Percentiles rank a stretch among this genome's conserved stretches.
phyloP scores from a whole-genome alignment of 2,797 vertebrate genomes.

The Neosilurus hyrtlii region DNA sequence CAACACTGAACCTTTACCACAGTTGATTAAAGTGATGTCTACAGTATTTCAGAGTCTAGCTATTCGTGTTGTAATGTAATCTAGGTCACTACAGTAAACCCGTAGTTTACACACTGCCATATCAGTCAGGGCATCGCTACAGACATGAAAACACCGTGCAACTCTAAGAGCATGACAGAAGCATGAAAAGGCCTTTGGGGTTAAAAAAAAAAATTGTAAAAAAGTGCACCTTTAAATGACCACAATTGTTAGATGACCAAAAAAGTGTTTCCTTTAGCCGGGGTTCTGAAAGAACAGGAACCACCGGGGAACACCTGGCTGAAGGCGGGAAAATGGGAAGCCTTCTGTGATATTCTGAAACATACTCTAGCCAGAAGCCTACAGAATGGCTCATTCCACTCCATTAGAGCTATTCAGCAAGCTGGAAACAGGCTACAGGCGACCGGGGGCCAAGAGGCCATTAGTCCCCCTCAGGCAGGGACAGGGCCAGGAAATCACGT shows the following conservation, averaged over 20 bases:
- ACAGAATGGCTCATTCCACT: conserved; percentile 52
- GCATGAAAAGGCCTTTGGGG: background rate
- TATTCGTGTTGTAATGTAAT: background rate
- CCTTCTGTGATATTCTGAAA: conserved; percentile 16
- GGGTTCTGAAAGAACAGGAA: conserved; percentile 45
- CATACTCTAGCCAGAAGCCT: conserved; percentile 35
- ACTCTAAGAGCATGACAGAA: background rate
- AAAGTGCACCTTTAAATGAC: background rate
- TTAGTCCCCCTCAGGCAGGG: conserved; percentile 48
- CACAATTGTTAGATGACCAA: background rate
- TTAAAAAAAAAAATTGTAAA: background rate
- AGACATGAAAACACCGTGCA: background rate
- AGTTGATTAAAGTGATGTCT: background rate
- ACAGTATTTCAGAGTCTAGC: background rate
- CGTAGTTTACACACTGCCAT: background rate
- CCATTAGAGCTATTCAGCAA: conserved; percentile 54
- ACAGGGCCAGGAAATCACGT: conserved; percentile 76
- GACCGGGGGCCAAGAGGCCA: conserved; percentile 56
- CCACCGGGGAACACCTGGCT: conserved; percentile 51
- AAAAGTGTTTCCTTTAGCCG: conserved; percentile 41
- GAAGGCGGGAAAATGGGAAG: conserved; percentile 22
- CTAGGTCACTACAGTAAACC: background rate
- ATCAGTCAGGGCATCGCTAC: background rate
- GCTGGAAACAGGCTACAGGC: conserved; percentile 37
- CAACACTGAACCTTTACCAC: background rate